These are phyloP conservation scores for Zelleria hepariella DNA, from an alignment of 2,888 invertebrate genomes.

Conservation along the genomic window DNA sequence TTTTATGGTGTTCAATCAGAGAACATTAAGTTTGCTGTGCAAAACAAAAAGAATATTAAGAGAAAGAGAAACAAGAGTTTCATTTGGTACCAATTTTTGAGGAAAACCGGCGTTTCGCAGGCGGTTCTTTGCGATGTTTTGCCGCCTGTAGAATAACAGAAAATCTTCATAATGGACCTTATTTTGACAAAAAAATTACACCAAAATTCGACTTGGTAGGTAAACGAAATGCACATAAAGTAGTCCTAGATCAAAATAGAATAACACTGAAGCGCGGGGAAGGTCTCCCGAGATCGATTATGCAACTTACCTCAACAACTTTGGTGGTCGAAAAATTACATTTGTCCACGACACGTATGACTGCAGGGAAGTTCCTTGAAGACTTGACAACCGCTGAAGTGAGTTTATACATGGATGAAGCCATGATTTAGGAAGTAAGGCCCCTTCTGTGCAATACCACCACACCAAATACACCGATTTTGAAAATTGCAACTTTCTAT, in stretches of 20 bases:
- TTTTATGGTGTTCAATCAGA: no score
- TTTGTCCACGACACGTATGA: conserved; percentile 40
- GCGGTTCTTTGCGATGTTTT: no score
- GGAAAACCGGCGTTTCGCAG: no score
- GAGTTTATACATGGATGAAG: conserved; percentile 49
- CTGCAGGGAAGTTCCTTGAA: conserved; percentile 42
- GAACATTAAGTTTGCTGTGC: no score
- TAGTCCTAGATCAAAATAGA: background rate
- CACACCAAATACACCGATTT: background rate
- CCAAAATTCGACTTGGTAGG: background rate
- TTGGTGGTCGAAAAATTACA: conserved; percentile 48
- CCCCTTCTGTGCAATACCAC: background rate
- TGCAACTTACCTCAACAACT: conserved; percentile 63
- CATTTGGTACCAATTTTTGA: no score
- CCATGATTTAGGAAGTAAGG: conserved; percentile 33
- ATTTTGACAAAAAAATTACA: background rate
- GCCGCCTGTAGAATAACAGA: no score
- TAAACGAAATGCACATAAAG: background rate
- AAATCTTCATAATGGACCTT: no score
- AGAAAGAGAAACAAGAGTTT: no score
- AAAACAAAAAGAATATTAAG: no score
- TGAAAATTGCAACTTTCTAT: background rate
- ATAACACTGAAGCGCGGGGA: no score
- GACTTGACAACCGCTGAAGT: conserved; percentile 36
- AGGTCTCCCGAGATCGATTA: conserved; percentile 27